Evolutionary conservation across 2,888 invertebrate species (phyloP).

Genomic region (Drosophila pseudotalamancana): DNA sequence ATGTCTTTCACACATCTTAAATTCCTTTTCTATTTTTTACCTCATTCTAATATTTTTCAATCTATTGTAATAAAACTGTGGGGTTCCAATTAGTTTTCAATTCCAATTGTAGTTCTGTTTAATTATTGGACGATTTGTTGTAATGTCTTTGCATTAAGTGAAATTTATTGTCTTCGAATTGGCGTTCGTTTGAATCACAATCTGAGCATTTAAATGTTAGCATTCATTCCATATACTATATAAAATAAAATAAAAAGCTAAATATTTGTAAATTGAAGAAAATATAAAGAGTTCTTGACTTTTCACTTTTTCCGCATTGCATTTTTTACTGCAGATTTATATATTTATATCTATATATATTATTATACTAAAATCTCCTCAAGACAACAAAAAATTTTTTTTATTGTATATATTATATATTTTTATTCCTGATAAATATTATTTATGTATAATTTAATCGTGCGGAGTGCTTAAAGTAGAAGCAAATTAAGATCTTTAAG

Average conservation of each 20-base stretch:
- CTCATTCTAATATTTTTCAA: neutral
- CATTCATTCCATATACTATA: too few species aligned
- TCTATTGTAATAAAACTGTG: conserved; percentile 18
- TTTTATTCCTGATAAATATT: too few species aligned
- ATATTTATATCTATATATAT: too few species aligned
- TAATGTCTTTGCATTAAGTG: conserved; percentile 21
- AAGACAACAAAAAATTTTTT: too few species aligned
- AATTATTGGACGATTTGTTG: conserved; percentile 24
- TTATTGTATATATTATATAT: too few species aligned
- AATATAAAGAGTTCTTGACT: neutral
- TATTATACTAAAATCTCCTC: too few species aligned
- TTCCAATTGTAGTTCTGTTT: conserved; percentile 4
- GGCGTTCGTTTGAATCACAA: neutral
- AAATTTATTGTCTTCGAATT: conserved; percentile 40
- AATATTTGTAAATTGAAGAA: neutral
- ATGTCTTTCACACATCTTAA: too few species aligned
- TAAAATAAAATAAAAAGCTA: neutral
- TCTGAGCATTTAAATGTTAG: neutral
- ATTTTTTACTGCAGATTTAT: too few species aligned
- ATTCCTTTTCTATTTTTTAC: neutral
- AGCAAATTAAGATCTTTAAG: too few species aligned
- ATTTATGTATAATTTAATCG: neutral
- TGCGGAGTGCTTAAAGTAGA: too few species aligned
- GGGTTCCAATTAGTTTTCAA: conserved; percentile 22
- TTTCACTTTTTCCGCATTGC: too few species aligned